Conservation (phyloP, 2,888 invertebrate genomes). For the Geophilus truncorum region DNA sequence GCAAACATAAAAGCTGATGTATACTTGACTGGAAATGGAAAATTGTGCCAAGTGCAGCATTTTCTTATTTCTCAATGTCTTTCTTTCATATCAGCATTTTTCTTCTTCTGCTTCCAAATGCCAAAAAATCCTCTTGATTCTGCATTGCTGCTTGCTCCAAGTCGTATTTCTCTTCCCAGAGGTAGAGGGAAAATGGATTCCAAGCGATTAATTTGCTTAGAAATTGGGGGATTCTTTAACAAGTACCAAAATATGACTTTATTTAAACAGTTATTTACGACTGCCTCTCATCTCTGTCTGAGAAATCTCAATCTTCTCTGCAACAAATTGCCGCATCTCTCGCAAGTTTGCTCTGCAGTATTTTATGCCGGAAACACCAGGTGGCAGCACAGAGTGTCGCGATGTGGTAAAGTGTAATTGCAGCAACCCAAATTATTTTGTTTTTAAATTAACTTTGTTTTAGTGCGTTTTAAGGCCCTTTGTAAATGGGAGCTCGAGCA, state of each 20-base stretch:
- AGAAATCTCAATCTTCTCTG: neutral
- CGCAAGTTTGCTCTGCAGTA: too few species aligned
- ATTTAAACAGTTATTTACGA: neutral
- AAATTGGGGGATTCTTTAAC: neutral
- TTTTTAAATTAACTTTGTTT: too few species aligned
- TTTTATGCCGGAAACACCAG: too few species aligned
- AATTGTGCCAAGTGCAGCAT: neutral
- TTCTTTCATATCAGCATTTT: neutral
- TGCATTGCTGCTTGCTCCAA: neutral
- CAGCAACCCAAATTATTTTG: too few species aligned
- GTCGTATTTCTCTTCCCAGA: neutral
- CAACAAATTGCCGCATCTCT: too few species aligned
- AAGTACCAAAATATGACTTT: neutral
- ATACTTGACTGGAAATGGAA: neutral
- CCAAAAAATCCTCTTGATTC: neutral
- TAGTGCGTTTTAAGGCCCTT: too few species aligned
- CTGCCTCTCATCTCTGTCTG: too few species aligned
- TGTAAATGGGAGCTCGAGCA: too few species aligned
- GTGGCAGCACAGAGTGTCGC: too few species aligned
- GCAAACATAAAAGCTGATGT: neutral
- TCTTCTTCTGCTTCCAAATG: neutral
- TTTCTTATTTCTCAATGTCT: neutral
- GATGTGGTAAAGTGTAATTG: too few species aligned
- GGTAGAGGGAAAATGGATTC: neutral
- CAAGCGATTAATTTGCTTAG: neutral